phyloP scores from a whole-genome alignment of 1,140 invertebrate genomes.

The Heliconius himera region DNA sequence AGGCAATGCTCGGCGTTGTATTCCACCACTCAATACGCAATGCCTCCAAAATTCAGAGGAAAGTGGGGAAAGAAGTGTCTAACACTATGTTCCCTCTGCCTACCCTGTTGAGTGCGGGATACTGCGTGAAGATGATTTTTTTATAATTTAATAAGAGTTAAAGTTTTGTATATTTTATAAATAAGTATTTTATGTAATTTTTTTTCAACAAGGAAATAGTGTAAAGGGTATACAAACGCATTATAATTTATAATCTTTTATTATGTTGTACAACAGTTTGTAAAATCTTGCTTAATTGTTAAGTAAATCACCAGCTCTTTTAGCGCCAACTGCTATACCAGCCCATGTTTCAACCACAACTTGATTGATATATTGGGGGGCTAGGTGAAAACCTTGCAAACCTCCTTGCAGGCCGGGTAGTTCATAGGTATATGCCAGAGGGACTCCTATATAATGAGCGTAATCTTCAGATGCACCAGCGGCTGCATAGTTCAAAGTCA shows the following conservation, averaged over 20 bases:
- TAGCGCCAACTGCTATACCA: slow-evolving; percentile 81
- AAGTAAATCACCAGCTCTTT: slow-evolving; percentile 40
- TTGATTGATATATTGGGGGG: slow-evolving; percentile 80
- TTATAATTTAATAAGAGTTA: too few species aligned
- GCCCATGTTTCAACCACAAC: slow-evolving; percentile 85
- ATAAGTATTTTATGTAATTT: too few species aligned
- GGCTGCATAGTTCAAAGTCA: slow-evolving; percentile 58
- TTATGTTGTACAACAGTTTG: too few species aligned
- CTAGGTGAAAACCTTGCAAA: slow-evolving; percentile 85
- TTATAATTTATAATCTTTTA: too few species aligned
- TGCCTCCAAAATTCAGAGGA: too few species aligned
- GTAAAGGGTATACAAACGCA: background rate
- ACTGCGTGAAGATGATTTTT: too few species aligned
- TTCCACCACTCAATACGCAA: too few species aligned
- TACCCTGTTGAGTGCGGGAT: too few species aligned
- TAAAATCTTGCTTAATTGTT: background rate
- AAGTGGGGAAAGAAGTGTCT: too few species aligned
- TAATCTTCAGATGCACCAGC: slow-evolving; percentile 87
- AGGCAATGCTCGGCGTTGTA: too few species aligned
- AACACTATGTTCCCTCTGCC: too few species aligned
- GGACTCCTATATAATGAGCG: slow-evolving; percentile 80
- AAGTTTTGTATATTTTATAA: too few species aligned
- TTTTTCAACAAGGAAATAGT: background rate
- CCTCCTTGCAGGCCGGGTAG: slow-evolving; percentile 60
- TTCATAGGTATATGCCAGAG: slow-evolving; percentile 42